A percentile compares a stretch with the other conserved stretches of the same genome.
These are phyloP conservation scores for Buathra laborator DNA, from an alignment of 2,888 invertebrate genomes.

Conservation along the genomic window DNA sequence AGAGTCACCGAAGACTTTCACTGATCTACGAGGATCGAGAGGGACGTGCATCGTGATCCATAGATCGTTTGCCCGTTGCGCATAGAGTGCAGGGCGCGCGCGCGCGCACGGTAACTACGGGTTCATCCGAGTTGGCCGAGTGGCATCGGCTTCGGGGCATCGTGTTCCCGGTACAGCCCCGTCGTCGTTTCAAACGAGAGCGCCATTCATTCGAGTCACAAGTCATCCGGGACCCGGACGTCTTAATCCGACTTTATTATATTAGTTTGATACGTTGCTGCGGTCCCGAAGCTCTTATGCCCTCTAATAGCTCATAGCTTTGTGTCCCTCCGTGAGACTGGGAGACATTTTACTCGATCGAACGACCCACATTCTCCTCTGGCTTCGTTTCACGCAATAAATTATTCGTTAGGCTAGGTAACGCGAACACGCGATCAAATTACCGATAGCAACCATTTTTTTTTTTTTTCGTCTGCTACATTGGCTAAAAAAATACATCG, in stretches of 20 bases:
- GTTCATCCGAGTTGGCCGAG: conserved; percentile 23
- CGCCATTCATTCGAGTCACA: conserved; percentile 71
- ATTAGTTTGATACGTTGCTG: conserved; percentile 12
- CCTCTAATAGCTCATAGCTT: conserved; percentile 61
- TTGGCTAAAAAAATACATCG: neutral
- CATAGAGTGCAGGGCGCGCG: conserved; percentile 16
- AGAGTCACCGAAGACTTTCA: conserved; percentile 75
- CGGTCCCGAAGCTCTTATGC: neutral
- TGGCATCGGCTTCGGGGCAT: neutral
- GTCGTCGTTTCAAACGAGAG: conserved; percentile 64
- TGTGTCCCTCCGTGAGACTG: neutral
- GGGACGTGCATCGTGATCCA: conserved; percentile 62
- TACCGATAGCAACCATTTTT: conserved; percentile 1
- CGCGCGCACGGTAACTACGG: neutral
- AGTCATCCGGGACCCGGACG: conserved; percentile 43
- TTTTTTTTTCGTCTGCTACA: neutral
- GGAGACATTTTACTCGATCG: conserved; percentile 57
- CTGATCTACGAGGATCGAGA: conserved; percentile 79
- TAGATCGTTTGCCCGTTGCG: conserved; percentile 55
- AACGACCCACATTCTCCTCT: conserved; percentile 62
- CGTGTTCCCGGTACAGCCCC: neutral
- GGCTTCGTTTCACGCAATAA: conserved; percentile 35
- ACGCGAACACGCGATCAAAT: conserved; percentile 28
- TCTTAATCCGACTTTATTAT: conserved; percentile 62
- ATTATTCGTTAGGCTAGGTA: conserved; percentile 57